These are phyloP conservation scores for Nipponia nippon DNA, from an alignment of 2,113 vertebrate species.

Conservation along the genomic window DNA sequence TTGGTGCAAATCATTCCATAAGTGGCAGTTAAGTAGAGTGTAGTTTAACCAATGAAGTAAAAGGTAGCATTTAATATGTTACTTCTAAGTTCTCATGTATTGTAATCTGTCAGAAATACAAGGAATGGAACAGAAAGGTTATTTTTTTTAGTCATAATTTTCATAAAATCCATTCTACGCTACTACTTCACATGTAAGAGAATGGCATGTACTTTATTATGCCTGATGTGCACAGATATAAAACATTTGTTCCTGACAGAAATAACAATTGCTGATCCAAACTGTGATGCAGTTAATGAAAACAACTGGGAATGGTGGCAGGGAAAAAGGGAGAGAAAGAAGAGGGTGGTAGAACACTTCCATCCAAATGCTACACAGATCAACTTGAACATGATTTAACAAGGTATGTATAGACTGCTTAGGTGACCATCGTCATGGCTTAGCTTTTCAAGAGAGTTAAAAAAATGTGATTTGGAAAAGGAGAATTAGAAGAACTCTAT, in stretches of 20 bases:
- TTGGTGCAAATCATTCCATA: background rate
- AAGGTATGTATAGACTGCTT: background rate
- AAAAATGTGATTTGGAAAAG: background rate
- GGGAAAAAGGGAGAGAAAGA: background rate
- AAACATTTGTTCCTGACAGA: background rate
- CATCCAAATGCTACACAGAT: background rate
- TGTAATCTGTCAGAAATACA: background rate
- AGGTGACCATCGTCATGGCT: background rate
- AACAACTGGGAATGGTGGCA: background rate
- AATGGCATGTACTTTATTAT: background rate
- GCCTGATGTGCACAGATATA: background rate
- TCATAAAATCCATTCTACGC: background rate
- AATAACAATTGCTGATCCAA: background rate
- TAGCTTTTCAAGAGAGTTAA: background rate
- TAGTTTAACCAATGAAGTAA: background rate
- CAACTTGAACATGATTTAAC: background rate
- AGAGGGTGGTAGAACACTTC: background rate
- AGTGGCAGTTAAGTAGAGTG: background rate
- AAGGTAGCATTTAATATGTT: background rate
- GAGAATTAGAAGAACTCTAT: background rate
- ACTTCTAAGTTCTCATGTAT: fast-evolving
- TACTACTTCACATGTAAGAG: background rate
- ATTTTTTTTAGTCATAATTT: background rate
- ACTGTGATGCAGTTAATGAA: background rate
- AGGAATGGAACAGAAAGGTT: background rate